phyloP scores from a whole-genome alignment of 2,113 vertebrate species.

The Epinephelus cyanopodus region DNA sequence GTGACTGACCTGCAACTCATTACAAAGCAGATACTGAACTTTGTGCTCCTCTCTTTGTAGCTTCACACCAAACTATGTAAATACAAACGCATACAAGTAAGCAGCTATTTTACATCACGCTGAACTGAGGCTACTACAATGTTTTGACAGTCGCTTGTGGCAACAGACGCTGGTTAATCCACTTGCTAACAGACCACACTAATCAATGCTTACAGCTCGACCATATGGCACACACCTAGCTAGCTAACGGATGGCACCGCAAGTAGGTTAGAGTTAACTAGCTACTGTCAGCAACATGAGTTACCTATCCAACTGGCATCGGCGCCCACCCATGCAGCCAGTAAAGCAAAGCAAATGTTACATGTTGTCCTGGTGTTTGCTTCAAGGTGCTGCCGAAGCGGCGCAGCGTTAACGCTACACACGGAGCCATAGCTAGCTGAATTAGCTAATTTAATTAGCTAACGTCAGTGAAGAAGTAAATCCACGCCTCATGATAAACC shows the following conservation, averaged over 20 bases:
- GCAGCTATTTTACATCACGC: too few species aligned
- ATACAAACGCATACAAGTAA: background rate
- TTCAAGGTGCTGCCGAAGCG: background rate
- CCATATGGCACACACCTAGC: conserved; percentile 72
- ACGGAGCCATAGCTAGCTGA: too few species aligned
- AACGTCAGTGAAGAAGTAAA: background rate
- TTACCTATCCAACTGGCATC: background rate
- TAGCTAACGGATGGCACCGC: background rate
- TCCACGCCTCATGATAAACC: background rate
- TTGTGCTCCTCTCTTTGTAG: too few species aligned
- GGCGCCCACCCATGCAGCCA: background rate
- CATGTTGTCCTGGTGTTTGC: background rate
- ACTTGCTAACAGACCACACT: conserved; percentile 65
- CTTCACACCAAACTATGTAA: background rate
- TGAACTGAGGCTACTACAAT: conserved; percentile 53
- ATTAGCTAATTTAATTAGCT: background rate
- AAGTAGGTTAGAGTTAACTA: conserved; percentile 29
- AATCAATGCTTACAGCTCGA: conserved; percentile 73
- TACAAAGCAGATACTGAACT: background rate
- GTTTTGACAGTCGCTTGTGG: conserved; percentile 61
- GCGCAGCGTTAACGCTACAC: background rate
- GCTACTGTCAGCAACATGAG: background rate
- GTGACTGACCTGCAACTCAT: background rate
- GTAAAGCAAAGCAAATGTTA: background rate
- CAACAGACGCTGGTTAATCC: conserved; percentile 77